These are phyloP conservation scores for Eupithecia insigniata DNA, from an alignment of 2,888 invertebrate species.

Conservation along the genomic window DNA sequence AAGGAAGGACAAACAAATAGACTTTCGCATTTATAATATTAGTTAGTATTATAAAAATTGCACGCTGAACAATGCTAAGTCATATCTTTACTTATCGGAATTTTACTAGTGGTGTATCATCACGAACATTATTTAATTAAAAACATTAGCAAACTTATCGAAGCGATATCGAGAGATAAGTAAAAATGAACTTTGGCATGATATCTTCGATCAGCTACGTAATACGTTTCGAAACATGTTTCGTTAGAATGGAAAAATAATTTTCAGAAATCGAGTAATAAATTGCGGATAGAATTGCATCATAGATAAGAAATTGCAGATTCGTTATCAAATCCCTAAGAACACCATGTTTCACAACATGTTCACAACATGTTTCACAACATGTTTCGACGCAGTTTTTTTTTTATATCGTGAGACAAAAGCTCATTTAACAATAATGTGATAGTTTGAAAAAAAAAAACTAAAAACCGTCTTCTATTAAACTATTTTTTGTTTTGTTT, in stretches of 20 bases:
- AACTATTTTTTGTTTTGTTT: too few relatives aligned
- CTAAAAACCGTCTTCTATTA: too few relatives aligned
- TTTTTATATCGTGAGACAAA: too few relatives aligned
- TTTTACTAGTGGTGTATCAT: conserved; percentile 7
- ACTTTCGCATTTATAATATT: too few relatives aligned
- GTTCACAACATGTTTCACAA: background rate
- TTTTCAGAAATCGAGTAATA: too few relatives aligned
- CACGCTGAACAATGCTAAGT: background rate
- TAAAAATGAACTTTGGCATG: conserved; percentile 11
- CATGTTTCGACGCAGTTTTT: background rate
- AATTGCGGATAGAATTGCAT: too few relatives aligned
- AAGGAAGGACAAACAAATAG: too few relatives aligned
- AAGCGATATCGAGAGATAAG: background rate
- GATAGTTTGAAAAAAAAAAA: too few relatives aligned
- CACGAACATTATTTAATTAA: conserved; percentile 1
- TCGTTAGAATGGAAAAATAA: too few relatives aligned
- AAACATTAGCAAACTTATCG: background rate
- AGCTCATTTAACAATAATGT: too few relatives aligned
- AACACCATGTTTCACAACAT: background rate
- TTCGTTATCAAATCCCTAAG: background rate
- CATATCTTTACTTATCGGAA: background rate
- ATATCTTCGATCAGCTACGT: background rate
- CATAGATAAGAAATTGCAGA: background rate
- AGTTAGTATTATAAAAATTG: background rate
- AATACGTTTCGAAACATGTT: too few relatives aligned